phyloP scores from a whole-genome alignment of 2,888 invertebrate genomes.

The Mamestra brassicae region DNA sequence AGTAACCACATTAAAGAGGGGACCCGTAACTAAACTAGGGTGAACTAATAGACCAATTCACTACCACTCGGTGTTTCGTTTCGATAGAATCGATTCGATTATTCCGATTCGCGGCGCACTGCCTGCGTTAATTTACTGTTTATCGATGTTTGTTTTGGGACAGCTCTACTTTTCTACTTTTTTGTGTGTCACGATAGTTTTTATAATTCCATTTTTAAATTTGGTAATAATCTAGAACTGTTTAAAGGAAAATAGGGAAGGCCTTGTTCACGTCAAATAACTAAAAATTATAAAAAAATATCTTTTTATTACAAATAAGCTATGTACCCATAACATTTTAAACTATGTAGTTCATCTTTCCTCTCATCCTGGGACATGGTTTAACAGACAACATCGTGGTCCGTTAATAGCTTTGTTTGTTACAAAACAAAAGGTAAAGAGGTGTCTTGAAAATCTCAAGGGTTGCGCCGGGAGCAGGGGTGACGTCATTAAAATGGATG shows the following conservation, averaged over 20 bases:
- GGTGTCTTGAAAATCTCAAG: slow-evolving; percentile 74
- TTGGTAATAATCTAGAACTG: too few species aligned
- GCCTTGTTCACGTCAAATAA: not conserved
- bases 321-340: too few species aligned
- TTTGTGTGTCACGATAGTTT: not conserved
- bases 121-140: slow-evolving; percentile 67
- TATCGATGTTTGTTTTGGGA: slow-evolving; percentile 61
- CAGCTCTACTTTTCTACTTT: slow-evolving; percentile 8
- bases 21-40: slow-evolving; percentile 78
- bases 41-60: slow-evolving; percentile 85
- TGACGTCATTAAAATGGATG: slow-evolving; percentile 86
- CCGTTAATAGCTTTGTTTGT: slow-evolving; percentile 62
- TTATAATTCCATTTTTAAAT: not conserved
- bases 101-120: slow-evolving; percentile 78
- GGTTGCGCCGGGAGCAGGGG: slow-evolving; percentile 76
- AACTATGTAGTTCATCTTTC: not conserved
- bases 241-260: not conserved
- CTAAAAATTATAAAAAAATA: not conserved
- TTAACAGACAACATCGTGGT: slow-evolving; percentile 18
- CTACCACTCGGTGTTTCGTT: slow-evolving; percentile 77
- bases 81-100: slow-evolving; percentile 81
- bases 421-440: slow-evolving; percentile 73
- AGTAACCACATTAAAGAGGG: slow-evolving; percentile 76
- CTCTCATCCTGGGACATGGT: not conserved
- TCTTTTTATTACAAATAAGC: too few species aligned